phyloP scores from a whole-genome alignment of 2,888 invertebrate genomes.

The Pammene fasciana region DNA sequence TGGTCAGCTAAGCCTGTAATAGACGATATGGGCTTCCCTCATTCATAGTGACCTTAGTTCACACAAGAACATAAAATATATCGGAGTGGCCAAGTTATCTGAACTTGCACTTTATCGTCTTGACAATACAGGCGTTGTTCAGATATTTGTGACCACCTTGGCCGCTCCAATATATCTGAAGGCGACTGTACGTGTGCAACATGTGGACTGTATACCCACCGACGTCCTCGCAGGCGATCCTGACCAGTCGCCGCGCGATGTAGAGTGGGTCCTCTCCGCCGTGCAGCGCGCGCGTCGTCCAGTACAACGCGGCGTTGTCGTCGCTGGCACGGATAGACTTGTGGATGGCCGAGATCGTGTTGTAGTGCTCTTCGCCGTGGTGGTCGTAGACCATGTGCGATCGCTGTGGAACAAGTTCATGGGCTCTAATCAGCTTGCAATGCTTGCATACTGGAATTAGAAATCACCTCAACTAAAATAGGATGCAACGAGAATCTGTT shows the following conservation, averaged over 20 bases:
- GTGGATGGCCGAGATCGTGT: conserved; percentile 91
- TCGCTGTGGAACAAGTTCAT: conserved; percentile 70
- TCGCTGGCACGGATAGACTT: conserved; percentile 92
- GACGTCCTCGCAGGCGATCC: conserved; percentile 90
- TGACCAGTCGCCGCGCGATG: conserved; percentile 89
- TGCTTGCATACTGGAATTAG: no score
- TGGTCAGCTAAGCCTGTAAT: conserved; percentile 86
- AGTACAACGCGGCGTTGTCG: conserved; percentile 91
- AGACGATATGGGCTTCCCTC: background rate
- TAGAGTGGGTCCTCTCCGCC: conserved; percentile 92
- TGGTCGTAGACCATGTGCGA: conserved; percentile 91
- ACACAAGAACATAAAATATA: no score
- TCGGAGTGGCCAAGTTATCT: no score
- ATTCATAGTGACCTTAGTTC: background rate
- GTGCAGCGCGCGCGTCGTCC: conserved; percentile 90
- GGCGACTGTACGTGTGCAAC: no score
- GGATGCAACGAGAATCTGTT: no score
- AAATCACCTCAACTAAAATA: no score
- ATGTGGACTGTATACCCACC: conserved; percentile 69
- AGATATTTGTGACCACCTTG: no score
- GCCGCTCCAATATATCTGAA: no score
- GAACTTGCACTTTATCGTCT: no score
- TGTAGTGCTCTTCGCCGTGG: conserved; percentile 92
- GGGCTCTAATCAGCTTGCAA: no score
- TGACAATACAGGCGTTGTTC: no score